A percentile compares a stretch with the other conserved stretches of the same genome.
These are phyloP conservation scores for Drosophila ogumai DNA, from an alignment of 1,140 invertebrate species.

Conservation along the genomic window DNA sequence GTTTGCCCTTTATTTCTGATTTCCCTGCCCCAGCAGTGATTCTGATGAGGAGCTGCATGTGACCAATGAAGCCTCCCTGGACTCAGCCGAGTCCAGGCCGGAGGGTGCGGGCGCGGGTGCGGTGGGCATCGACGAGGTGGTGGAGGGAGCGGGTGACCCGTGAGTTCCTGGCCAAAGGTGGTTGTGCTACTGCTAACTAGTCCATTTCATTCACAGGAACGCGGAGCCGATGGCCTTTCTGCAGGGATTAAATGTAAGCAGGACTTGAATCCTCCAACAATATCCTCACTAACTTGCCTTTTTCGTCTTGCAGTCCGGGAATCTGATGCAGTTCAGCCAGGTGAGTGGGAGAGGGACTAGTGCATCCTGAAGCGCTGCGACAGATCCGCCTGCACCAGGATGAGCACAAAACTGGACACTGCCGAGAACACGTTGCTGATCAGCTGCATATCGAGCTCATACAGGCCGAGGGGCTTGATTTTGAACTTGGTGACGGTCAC, in stretches of 20 bases:
- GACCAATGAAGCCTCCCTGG: conserved; percentile 33
- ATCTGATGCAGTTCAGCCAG: conserved; percentile 82
- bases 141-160: conserved; percentile 29
- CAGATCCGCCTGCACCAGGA: conserved; percentile 65
- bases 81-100: conserved; percentile 20
- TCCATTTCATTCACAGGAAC: conserved; percentile 22
- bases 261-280: not conserved
- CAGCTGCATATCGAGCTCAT: conserved; percentile 64
- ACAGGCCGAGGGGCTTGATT: conserved; percentile 68
- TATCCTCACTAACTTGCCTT: conserved; percentile 2
- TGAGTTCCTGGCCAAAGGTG: conserved; percentile 35
- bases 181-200: not conserved
- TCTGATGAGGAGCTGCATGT: conserved; percentile 30
- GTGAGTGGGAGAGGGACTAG: conserved; percentile 40
- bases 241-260: conserved; percentile 76
- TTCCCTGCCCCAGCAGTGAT: conserved; percentile 5
- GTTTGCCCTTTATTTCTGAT: not conserved
- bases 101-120: conserved; percentile 46
- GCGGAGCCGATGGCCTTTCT: conserved; percentile 70
- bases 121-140: conserved; percentile 29
- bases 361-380: conserved; percentile 50
- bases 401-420: conserved; percentile 58
- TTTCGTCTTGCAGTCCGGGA: conserved; percentile 66
- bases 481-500: conserved; percentile 56
- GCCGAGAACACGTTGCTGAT: conserved; percentile 56